Evolutionary conservation across 2,797 vertebrate species (phyloP).

Genomic region (Rhinella marina): DNA sequence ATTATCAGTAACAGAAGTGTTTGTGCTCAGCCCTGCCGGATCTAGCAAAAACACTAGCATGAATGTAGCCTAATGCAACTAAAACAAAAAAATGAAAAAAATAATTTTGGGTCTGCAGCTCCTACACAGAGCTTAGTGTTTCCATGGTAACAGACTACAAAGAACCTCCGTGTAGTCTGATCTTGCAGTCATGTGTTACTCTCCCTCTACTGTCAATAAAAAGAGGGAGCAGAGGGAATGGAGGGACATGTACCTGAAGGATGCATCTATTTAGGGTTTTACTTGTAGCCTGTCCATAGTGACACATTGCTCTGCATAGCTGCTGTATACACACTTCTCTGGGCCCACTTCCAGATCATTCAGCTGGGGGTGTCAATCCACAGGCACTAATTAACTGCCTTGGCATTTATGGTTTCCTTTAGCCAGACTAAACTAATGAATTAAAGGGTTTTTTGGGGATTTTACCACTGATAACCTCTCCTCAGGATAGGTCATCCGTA

Average conservation of each 20-base stretch:
- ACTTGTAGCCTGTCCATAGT: neutral
- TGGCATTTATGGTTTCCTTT: too few species aligned
- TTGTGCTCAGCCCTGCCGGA: too few species aligned
- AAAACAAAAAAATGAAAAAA: neutral
- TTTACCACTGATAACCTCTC: too few species aligned
- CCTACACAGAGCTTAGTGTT: neutral
- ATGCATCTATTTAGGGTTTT: neutral
- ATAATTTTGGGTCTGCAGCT: neutral
- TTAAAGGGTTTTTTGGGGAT: too few species aligned
- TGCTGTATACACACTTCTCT: neutral
- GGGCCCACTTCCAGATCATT: too few species aligned
- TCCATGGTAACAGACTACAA: slow-evolving; percentile 3
- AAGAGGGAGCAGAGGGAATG: neutral
- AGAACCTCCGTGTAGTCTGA: neutral
- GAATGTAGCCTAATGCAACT: too few species aligned
- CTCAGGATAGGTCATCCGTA: too few species aligned
- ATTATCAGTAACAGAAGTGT: too few species aligned
- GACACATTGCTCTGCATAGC: neutral
- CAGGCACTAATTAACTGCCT: too few species aligned
- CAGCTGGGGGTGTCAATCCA: too few species aligned
- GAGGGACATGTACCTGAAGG: neutral
- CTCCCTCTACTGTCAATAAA: neutral
- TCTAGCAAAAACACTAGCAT: too few species aligned
- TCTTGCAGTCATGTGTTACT: neutral
- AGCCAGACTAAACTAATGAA: too few species aligned